Evolutionary conservation across 2,113 vertebrate species (phyloP).

Genomic region (Hippocampus zosterae): DNA sequence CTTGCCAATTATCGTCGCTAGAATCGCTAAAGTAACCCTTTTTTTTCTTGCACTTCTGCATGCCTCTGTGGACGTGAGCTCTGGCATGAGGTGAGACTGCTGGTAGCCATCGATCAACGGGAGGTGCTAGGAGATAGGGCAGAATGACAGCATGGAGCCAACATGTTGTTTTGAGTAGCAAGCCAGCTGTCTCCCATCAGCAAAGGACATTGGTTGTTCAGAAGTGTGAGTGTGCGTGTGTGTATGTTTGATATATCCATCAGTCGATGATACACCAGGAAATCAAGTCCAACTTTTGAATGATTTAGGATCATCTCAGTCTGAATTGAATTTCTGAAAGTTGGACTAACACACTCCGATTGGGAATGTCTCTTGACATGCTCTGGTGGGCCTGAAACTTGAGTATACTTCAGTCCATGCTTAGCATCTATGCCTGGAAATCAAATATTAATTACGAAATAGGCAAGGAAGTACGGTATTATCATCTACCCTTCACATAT

Average conservation of each 20-base stretch:
- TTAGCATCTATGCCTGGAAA: too few species aligned
- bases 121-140: slow-evolving; percentile 30
- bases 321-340: neutral
- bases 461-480: neutral
- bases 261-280: neutral
- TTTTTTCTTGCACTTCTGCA: too few species aligned
- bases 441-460: neutral
- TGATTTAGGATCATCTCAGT: neutral
- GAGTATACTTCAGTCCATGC: too few species aligned
- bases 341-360: neutral
- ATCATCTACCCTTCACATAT: neutral
- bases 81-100: slow-evolving; percentile 23
- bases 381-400: too few species aligned
- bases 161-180: slow-evolving; percentile 17
- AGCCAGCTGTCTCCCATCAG: slow-evolving; percentile 28
- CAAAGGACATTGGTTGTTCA: slow-evolving; percentile 1
- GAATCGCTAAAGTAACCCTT: neutral
- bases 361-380: too few species aligned
- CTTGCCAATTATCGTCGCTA: neutral
- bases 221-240: slow-evolving; percentile 1
- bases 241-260: slow-evolving; percentile 8
- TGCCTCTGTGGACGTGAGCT: slow-evolving; percentile 3
- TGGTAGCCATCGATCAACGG: slow-evolving; percentile 45
- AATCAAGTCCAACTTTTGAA: neutral
- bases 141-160: slow-evolving; percentile 34